These are phyloP conservation scores for Julus scanicus DNA, from an alignment of 2,888 invertebrate species.

Conservation along the genomic window DNA sequence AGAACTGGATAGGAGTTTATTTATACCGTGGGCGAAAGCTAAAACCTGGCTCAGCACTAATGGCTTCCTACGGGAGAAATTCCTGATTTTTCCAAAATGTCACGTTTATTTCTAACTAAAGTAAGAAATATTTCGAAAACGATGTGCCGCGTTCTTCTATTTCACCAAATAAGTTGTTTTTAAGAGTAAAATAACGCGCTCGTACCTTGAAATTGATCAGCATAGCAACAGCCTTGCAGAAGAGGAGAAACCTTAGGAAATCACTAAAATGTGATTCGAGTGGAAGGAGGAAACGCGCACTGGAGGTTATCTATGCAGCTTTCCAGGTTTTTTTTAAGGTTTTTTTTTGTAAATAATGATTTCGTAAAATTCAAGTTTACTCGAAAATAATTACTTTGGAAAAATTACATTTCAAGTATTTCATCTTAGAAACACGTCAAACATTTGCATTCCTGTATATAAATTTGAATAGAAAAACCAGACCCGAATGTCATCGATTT, in stretches of 20 bases:
- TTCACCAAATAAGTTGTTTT: neutral
- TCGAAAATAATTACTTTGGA: neutral
- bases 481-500: constrained; percentile 5
- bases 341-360: neutral
- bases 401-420: neutral
- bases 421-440: neutral
- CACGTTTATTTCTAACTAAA: neutral
- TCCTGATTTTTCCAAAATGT: neutral
- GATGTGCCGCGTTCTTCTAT: neutral
- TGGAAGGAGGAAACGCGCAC: neutral
- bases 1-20: constrained; percentile 47
- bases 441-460: neutral
- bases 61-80: neutral
- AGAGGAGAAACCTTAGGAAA: constrained; percentile 29
- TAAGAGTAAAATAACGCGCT: neutral
- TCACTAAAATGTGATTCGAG: neutral
- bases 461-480: neutral
- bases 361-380: neutral
- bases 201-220: constrained; percentile 40
- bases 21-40: constrained; percentile 20
- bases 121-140: neutral
- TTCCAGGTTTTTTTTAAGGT: neutral
- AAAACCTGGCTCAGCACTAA: neutral
- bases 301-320: constrained; percentile 45
- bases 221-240: constrained; percentile 45